Percentiles rank a stretch among this genome's conserved stretches.
phyloP scores from a whole-genome alignment of 2,113 vertebrate species.

The Nerophis ophidion region DNA sequence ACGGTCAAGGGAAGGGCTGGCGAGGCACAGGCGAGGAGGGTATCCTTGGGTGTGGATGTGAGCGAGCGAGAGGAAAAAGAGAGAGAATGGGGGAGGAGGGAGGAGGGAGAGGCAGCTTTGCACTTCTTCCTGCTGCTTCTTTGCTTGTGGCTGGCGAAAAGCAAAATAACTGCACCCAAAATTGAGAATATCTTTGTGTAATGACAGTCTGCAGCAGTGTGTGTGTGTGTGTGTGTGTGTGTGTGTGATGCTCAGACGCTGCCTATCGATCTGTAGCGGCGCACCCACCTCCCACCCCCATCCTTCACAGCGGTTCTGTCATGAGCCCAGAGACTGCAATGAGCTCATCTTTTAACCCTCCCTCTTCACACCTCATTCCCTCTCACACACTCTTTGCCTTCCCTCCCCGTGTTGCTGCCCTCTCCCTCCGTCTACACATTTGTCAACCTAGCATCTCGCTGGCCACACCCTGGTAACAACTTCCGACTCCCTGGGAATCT shows the following conservation, averaged over 20 bases:
- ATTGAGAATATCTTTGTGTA: conserved; percentile 6
- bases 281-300: conserved; percentile 11
- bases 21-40: conserved; percentile 33
- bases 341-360: conserved; percentile 59
- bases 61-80: conserved; percentile 4
- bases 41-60: conserved; percentile 62
- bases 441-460: conserved; percentile 40
- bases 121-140: conserved; percentile 25
- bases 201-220: conserved; percentile 34
- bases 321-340: conserved; percentile 67
- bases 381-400: conserved; percentile 29
- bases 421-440: conserved; percentile 31
- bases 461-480: conserved; percentile 55
- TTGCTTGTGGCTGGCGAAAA: conserved; percentile 5
- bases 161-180: not conserved
- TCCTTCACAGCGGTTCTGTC: conserved; percentile 41
- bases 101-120: conserved; percentile 27
- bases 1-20: conserved; percentile 3
- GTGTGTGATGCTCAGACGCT: conserved; percentile 46
- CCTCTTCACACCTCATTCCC: conserved; percentile 13
- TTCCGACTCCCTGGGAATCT: not conserved
- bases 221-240: conserved; percentile 24
- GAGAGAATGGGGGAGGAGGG: conserved; percentile 17
- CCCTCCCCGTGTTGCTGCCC: conserved; percentile 30
- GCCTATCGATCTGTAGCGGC: conserved; percentile 56